Evolutionary conservation across 1,140 invertebrate species (phyloP).

Genomic region (Sesamia nonagrioides): DNA sequence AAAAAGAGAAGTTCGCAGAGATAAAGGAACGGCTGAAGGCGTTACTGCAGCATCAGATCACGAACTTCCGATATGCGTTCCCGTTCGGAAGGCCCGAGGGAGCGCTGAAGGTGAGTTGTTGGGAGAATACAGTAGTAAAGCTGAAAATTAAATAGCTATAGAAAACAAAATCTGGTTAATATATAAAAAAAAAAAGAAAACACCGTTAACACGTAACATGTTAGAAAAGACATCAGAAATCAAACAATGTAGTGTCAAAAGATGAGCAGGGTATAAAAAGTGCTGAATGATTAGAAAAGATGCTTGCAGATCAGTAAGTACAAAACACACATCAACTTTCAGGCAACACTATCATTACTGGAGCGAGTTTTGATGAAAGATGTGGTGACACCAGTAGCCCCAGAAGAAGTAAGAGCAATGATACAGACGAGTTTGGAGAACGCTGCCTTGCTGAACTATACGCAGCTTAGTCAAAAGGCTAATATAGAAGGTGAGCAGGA

Average conservation of each 20-base stretch:
- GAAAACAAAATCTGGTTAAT: too few species aligned
- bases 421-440: slow-evolving; percentile 99
- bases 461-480: slow-evolving; percentile 97
- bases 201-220: too few species aligned
- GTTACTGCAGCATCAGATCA: slow-evolving; percentile 99
- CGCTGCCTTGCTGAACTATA: slow-evolving; percentile 99
- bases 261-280: background rate
- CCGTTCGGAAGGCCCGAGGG: slow-evolving; percentile 99
- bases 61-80: slow-evolving; percentile 99
- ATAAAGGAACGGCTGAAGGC: slow-evolving; percentile 98
- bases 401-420: slow-evolving; percentile 98
- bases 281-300: too few species aligned
- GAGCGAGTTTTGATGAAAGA: slow-evolving; percentile 99
- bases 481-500: slow-evolving; percentile 96
- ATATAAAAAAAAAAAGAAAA: too few species aligned
- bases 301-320: background rate
- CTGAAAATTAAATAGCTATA: too few species aligned
- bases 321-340: slow-evolving; percentile 52
- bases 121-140: background rate
- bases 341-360: slow-evolving; percentile 97
- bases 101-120: slow-evolving; percentile 91
- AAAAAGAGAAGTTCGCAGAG: slow-evolving; percentile 99
- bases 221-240: too few species aligned
- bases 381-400: slow-evolving; percentile 98
- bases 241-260: background rate